A percentile compares a stretch with the other conserved stretches of the same genome.
These are phyloP conservation scores for Hipparchia semele DNA, from an alignment of 2,888 invertebrate genomes.

Conservation along the genomic window DNA sequence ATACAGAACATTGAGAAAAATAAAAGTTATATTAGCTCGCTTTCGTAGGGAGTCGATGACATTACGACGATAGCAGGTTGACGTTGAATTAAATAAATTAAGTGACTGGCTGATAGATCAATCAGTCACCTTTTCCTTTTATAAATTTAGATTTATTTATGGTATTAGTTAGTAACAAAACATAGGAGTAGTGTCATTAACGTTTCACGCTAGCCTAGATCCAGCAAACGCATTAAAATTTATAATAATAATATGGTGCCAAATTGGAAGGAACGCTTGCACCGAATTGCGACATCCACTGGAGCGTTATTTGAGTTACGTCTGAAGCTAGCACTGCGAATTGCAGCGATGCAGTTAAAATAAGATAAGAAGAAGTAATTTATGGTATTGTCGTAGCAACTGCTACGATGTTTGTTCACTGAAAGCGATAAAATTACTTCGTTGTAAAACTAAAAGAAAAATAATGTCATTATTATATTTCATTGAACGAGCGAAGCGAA, in stretches of 20 bases:
- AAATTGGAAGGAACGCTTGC: slow-evolving; percentile 14
- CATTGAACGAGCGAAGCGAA: too few species aligned
- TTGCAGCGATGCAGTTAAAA: slow-evolving; percentile 3
- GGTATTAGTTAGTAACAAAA: too few species aligned
- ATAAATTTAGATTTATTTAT: too few species aligned
- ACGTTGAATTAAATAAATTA: too few species aligned
- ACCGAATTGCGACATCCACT: slow-evolving; percentile 11
- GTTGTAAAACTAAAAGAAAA: neutral
- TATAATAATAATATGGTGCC: neutral
- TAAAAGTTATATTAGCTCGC: too few species aligned
- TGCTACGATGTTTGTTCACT: neutral
- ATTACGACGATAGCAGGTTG: too few species aligned
- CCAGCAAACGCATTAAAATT: slow-evolving; percentile 6
- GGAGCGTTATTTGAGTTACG: slow-evolving; percentile 19
- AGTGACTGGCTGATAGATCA: too few species aligned
- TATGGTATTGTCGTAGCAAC: slow-evolving; percentile 8
- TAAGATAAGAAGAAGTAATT: slow-evolving; percentile 8
- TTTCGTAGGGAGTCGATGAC: too few species aligned
- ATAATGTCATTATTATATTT: neutral
- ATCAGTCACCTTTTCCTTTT: too few species aligned
- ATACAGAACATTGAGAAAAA: too few species aligned
- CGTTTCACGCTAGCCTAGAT: slow-evolving; percentile 3
- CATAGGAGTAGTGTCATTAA: neutral
- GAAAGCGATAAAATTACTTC: neutral
- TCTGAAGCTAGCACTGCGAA: slow-evolving; percentile 8